Conservation (phyloP, 2,888 invertebrate genomes). For the Teleogryllus oceanicus region DNA sequence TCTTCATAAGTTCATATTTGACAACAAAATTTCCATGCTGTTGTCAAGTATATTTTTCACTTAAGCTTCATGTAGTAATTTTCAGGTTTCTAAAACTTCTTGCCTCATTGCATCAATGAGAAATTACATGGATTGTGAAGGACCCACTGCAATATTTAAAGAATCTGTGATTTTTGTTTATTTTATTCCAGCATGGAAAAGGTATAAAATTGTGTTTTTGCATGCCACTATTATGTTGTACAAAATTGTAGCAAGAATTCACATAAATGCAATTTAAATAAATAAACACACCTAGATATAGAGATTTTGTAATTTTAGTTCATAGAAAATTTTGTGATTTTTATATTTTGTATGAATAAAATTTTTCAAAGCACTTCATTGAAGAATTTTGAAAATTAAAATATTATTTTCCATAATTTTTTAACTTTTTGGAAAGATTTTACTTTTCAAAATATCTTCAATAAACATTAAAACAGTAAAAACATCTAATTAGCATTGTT, state of each 20-base stretch:
- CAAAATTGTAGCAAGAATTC: background rate
- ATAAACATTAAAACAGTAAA: background rate
- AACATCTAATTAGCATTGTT: background rate
- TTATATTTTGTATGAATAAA: background rate
- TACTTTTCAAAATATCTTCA: slow-evolving; percentile 1
- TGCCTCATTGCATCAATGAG: no score
- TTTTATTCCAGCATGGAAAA: no score
- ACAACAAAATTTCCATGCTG: no score
- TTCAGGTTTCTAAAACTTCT: no score
- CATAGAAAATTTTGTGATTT: background rate
- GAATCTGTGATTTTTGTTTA: no score
- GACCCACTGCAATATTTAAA: no score
- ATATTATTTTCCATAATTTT: background rate
- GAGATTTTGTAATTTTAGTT: background rate
- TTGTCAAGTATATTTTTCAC: no score
- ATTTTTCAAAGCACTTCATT: background rate
- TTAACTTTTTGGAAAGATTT: background rate
- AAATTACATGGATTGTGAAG: no score
- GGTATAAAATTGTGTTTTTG: background rate
- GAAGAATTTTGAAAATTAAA: slow-evolving; percentile 10
- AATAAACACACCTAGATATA: background rate
- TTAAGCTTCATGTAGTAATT: no score
- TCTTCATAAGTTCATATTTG: no score
- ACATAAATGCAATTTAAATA: background rate
- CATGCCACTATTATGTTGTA: background rate